Percentiles rank a stretch among this genome's conserved stretches.
phyloP scores from a whole-genome alignment of 2,888 invertebrate genomes.

The Helobdella robusta region DNA sequence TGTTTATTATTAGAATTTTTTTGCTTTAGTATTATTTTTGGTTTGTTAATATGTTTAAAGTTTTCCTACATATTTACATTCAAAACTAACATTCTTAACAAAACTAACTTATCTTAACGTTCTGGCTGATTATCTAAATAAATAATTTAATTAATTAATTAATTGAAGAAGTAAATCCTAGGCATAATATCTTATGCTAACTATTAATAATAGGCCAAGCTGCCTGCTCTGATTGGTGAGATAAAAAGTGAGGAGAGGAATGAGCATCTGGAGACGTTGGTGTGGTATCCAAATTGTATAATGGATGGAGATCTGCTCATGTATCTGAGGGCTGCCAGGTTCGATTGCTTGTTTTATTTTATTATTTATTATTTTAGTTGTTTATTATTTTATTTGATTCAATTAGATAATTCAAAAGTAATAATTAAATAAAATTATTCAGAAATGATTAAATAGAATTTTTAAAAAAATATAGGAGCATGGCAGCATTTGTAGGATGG shows the following conservation, averaged over 20 bases:
- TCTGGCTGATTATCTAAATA: too few relatives aligned
- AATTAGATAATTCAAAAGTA: neutral
- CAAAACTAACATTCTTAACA: too few relatives aligned
- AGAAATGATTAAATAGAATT: neutral
- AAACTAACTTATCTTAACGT: too few relatives aligned
- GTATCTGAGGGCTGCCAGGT: slow-evolving; percentile 87
- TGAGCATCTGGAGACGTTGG: slow-evolving; percentile 67
- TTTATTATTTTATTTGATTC: neutral
- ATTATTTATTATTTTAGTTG: neutral
- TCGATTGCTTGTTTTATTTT: neutral
- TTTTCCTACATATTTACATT: too few relatives aligned
- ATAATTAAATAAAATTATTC: neutral
- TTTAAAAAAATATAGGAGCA: slow-evolving; percentile 55
- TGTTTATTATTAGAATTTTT: too few relatives aligned
- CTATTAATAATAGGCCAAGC: slow-evolving; percentile 54
- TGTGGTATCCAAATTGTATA: slow-evolving; percentile 82
- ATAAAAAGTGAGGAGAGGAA: slow-evolving; percentile 48
- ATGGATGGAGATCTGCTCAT: slow-evolving; percentile 90
- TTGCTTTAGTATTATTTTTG: too few relatives aligned
- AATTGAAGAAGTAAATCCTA: too few relatives aligned
- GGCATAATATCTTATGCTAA: too few relatives aligned
- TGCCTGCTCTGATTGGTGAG: slow-evolving; percentile 55
- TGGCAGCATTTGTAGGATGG: slow-evolving; percentile 98
- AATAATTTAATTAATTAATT: too few relatives aligned
- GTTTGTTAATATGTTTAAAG: too few relatives aligned